phyloP scores from a whole-genome alignment of 2,113 vertebrate genomes.

The Protomyctophum bolini region DNA sequence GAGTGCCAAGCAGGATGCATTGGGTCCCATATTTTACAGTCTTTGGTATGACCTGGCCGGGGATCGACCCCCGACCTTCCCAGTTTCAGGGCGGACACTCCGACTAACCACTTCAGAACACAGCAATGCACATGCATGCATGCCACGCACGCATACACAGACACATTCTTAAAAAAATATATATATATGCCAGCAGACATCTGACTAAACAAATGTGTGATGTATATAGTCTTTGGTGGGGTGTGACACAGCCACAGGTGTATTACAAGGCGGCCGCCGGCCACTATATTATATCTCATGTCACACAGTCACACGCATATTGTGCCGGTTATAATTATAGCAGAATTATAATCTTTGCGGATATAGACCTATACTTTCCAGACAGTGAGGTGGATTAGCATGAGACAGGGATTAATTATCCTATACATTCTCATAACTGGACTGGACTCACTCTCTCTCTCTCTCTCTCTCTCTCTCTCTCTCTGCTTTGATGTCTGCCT shows the following conservation, averaged over 20 bases:
- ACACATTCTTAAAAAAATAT: neutral
- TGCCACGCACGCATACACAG: neutral
- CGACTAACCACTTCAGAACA: neutral
- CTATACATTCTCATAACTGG: constrained; percentile 52
- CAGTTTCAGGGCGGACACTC: no score
- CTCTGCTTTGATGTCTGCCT: no score
- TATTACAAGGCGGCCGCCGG: constrained; percentile 16
- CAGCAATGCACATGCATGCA: constrained; percentile 22
- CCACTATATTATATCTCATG: neutral
- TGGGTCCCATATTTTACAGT: no score
- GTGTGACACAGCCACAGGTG: constrained; percentile 42
- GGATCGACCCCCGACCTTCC: no score
- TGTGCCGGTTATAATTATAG: constrained; percentile 60
- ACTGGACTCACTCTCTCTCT: neutral
- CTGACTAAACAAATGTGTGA: constrained; percentile 41
- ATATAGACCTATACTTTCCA: constrained; percentile 52
- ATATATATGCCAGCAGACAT: constrained; percentile 27
- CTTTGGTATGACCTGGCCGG: no score
- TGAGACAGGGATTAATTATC: constrained; percentile 57
- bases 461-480: no score
- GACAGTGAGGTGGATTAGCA: constrained; percentile 64
- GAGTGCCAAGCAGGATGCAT: no score
- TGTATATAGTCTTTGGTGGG: neutral
- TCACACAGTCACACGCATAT: constrained; percentile 45
- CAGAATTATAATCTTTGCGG: constrained; percentile 29